Evolutionary conservation across 1,140 invertebrate species (phyloP).

Genomic region (Drosophila cardini): DNA sequence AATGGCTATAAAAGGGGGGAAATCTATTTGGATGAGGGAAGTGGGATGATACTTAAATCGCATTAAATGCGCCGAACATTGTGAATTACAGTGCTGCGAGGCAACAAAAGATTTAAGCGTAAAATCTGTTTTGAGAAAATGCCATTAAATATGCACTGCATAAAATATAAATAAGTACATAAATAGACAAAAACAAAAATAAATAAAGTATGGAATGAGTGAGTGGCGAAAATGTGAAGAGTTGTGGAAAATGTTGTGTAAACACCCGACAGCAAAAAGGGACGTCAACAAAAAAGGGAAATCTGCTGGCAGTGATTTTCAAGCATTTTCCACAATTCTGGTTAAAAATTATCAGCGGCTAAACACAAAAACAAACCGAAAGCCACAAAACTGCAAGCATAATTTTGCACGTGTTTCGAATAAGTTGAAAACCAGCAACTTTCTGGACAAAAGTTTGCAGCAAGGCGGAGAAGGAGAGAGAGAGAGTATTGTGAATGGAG

Average conservation of each 20-base stretch:
- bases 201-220: background rate
- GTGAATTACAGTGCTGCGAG: constrained; percentile 29
- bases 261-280: constrained; percentile 15
- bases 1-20: constrained; percentile 29
- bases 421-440: constrained; percentile 64
- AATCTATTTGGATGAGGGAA: no score
- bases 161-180: constrained; percentile 41
- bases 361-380: constrained; percentile 41
- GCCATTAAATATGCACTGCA: constrained; percentile 46
- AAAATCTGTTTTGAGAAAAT: constrained; percentile 31
- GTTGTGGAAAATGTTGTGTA: constrained; percentile 8
- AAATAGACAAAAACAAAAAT: constrained; percentile 18
- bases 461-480: constrained; percentile 1
- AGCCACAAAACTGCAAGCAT: constrained; percentile 60
- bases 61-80: constrained; percentile 45
- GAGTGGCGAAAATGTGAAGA: no score
- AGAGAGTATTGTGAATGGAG: constrained; percentile 14
- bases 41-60: constrained; percentile 3
- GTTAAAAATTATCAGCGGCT: constrained; percentile 59
- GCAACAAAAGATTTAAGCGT: constrained; percentile 42
- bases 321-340: constrained; percentile 2
- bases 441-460: constrained; percentile 54
- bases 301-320: constrained; percentile 26
- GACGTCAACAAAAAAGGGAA: constrained; percentile 26
- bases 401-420: constrained; percentile 82